Conservation (phyloP, 2,888 invertebrate species). For the Megastigmus dorsalis region DNA sequence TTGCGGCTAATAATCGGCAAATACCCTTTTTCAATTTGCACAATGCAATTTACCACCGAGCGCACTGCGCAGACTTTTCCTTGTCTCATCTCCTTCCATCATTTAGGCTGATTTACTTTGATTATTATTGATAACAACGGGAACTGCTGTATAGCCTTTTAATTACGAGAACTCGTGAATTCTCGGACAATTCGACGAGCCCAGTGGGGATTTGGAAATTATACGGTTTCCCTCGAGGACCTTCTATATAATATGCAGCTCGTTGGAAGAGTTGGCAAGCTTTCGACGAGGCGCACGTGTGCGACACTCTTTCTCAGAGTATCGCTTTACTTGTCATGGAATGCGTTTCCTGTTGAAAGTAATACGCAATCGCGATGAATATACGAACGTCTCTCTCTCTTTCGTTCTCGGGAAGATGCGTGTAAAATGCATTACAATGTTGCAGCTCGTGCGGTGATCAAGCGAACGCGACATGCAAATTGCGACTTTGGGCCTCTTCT, state of each 20-base stretch:
- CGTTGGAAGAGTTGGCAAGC: no score
- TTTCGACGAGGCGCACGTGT: constrained; percentile 9
- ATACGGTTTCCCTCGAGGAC: constrained; percentile 32
- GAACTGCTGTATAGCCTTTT: no score
- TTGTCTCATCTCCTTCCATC: no score
- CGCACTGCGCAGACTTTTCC: no score
- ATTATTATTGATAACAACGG: constrained; percentile 24
- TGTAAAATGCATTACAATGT: constrained; percentile 25
- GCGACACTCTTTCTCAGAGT: constrained; percentile 47
- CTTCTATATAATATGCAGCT: no score
- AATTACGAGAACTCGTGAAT: constrained; percentile 5
- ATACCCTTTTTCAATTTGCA: constrained; percentile 28
- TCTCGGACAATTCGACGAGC: no score
- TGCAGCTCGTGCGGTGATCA: not conserved
- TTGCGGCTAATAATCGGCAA: constrained; percentile 6
- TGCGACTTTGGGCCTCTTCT: no score
- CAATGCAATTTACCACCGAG: constrained; percentile 16
- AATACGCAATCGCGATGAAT: no score
- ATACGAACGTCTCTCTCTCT: no score
- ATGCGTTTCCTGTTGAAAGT: constrained; percentile 54
- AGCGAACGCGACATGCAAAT: constrained; percentile 38
- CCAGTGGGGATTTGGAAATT: not conserved
- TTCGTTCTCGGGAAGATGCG: no score
- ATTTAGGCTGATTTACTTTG: no score
- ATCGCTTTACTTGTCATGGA: constrained; percentile 49